phyloP scores from a whole-genome alignment of 2,797 vertebrate genomes.

The Siniperca undulata region DNA sequence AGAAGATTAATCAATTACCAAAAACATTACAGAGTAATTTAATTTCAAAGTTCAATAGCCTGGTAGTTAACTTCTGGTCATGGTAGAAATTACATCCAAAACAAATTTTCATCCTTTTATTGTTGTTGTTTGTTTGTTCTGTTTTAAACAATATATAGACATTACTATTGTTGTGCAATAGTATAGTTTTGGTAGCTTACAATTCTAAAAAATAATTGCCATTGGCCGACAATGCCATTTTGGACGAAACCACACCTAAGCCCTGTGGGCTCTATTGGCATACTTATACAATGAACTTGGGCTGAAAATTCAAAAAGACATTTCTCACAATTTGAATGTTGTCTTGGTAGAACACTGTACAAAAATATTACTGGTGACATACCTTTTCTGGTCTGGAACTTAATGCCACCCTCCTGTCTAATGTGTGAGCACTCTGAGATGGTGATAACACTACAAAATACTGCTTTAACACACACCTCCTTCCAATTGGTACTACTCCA shows the following conservation, averaged over 20 bases:
- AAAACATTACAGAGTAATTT: neutral
- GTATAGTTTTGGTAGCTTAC: neutral
- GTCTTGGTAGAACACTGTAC: slow-evolving; percentile 21
- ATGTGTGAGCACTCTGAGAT: slow-evolving; percentile 47
- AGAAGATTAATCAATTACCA: neutral
- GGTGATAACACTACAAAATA: slow-evolving; percentile 64
- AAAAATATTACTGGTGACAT: slow-evolving; percentile 18
- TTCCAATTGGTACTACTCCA: slow-evolving; percentile 57
- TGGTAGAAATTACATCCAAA: neutral
- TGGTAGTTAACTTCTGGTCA: neutral
- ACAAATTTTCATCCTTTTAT: neutral
- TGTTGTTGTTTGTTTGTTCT: neutral
- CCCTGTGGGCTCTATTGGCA: neutral
- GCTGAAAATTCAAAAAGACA: slow-evolving; percentile 7
- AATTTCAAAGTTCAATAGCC: too few species aligned
- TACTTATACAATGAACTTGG: neutral
- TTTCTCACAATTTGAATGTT: slow-evolving; percentile 14
- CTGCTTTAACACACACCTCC: slow-evolving; percentile 60
- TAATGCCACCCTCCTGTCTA: slow-evolving; percentile 29
- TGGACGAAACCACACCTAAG: neutral
- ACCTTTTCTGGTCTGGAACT: slow-evolving; percentile 16
- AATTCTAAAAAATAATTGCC: neutral
- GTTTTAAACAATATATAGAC: neutral
- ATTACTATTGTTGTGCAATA: neutral
- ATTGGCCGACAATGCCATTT: neutral